Percentiles rank a stretch among this genome's conserved stretches.
These are phyloP conservation scores for Melipona quadrifasciata DNA, from an alignment of 1,140 invertebrate genomes.

Conservation along the genomic window DNA sequence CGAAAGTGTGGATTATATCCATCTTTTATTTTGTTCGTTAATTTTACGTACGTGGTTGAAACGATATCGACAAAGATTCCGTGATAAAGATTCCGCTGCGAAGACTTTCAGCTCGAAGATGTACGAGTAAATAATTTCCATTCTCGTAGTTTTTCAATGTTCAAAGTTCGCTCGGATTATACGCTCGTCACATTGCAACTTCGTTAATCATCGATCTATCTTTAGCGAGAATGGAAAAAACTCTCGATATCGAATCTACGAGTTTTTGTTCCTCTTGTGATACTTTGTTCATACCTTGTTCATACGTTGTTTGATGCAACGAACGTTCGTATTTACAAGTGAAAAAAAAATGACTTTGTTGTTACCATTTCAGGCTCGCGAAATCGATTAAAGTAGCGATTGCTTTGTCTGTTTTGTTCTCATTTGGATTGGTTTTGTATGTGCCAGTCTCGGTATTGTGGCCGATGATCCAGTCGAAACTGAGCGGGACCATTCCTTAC, in stretches of 20 bases:
- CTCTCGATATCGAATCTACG: no score
- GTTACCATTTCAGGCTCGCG: conserved; percentile 53
- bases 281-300: background rate
- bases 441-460: conserved; percentile 68
- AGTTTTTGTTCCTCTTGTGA: background rate
- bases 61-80: background rate
- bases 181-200: background rate
- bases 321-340: background rate
- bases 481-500: background rate
- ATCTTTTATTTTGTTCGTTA: background rate
- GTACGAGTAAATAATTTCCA: background rate
- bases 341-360: background rate
- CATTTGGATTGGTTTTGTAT: conserved; percentile 66
- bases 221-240: background rate
- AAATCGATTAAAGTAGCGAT: conserved; percentile 66
- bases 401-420: conserved; percentile 63
- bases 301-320: background rate
- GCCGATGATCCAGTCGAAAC: conserved; percentile 60
- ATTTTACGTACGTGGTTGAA: no score
- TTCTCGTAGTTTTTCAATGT: background rate
- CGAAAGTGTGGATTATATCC: background rate
- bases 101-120: no score
- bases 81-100: background rate
- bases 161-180: background rate
- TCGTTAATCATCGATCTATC: background rate